Evolutionary conservation across 2,113 vertebrate genomes (phyloP).

Genomic region (Procavia capensis): DNA sequence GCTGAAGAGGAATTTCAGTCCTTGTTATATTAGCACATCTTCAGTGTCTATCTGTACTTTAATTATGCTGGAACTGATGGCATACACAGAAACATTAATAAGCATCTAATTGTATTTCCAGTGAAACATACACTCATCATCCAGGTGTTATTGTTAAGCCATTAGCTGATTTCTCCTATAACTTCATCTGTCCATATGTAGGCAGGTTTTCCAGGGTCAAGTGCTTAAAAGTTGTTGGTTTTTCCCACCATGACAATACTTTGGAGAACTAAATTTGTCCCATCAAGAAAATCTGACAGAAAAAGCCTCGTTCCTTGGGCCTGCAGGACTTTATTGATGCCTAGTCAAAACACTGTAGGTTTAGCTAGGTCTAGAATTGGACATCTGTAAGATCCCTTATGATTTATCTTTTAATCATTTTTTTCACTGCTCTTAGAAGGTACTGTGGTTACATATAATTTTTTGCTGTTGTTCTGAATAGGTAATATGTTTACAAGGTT

Average conservation of each 20-base stretch:
- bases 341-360: background rate
- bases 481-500: background rate
- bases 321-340: background rate
- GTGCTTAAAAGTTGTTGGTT: background rate
- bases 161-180: background rate
- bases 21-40: background rate
- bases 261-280: background rate
- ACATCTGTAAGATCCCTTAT: background rate
- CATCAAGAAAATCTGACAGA: slow-evolving; percentile 38
- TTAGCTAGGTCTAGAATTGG: slow-evolving; percentile 1
- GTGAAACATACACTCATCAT: background rate
- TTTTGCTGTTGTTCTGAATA: background rate
- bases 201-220: background rate
- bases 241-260: background rate
- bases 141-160: background rate
- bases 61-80: background rate
- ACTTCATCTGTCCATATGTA: slow-evolving; percentile 11
- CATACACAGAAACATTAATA: slow-evolving; percentile 9
- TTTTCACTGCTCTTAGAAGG: background rate
- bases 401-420: slow-evolving; percentile 1
- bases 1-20: background rate
- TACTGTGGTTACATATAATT: background rate
- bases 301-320: background rate
- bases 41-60: background rate
- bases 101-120: slow-evolving; percentile 20